Base-by-base conservation (phyloP, 2,797 vertebrate species). In the Dipus sagitta region DNA sequence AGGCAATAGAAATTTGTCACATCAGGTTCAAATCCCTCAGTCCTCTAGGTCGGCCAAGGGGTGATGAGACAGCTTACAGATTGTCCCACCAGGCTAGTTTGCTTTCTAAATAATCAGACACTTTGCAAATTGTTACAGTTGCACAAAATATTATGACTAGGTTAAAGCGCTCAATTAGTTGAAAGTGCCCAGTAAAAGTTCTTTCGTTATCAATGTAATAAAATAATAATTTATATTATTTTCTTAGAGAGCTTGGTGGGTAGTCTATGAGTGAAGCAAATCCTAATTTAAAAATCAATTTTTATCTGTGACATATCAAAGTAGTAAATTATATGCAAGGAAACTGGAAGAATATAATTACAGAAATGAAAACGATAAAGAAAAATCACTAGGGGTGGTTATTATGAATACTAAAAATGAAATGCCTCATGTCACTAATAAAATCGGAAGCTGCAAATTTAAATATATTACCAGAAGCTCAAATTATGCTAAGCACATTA, bases 371-470 rank as follows among this genome's bases (percentile, higher is more conserved):
- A 95, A 75, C 62, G 79, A n/a, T 92, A 81, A 96, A 93, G 91
- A 26, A 11, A 58, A 96, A 77, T 92, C 30, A 71, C 80, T 67
- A 72, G 86, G 17, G 90, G 42, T 34, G 60, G 89, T 88, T 24
- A 90, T 92, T 96, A 93, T 88, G 38, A 97, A 96, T 88, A 76
- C 88, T 90, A 71, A 86, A 96, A 60, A 97, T 88, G 87, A 95
- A 97, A 95, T 95, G 47, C 78, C 88, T 95, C 74, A 54, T 80
- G 84, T 95, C 91, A 86, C 94, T 97, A 95, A 96, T 87, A 86
- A 71, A 96, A 97, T 95, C 28, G 72, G 72, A 96, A 95, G 93
- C 84, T 96, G 94, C 85, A 86, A 77, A 97, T 93, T 96, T 95
- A 96, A 89, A 94, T 98, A 89, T 93, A 81, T 97, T 82, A 94